Evolutionary conservation across 2,888 invertebrate genomes (phyloP).

Genomic region (Drosophila greeni): DNA sequence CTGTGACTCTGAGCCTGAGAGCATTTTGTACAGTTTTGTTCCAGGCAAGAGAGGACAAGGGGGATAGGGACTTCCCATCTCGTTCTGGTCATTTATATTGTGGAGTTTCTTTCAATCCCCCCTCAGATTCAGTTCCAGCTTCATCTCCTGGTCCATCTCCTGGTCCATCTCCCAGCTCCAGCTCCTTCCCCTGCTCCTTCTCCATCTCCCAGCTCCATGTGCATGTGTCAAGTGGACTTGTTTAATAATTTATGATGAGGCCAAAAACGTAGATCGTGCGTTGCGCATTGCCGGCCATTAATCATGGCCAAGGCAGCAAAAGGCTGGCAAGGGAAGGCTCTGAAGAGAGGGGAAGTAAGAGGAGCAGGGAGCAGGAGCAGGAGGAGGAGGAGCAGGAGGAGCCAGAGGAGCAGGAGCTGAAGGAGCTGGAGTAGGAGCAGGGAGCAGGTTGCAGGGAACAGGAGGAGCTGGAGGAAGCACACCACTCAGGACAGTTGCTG

Average conservation of each 20-base stretch:
- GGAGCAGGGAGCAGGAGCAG: slow-evolving; percentile 1
- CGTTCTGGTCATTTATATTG: slow-evolving; percentile 72
- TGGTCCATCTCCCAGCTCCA: background rate
- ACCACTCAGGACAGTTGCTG: slow-evolving; percentile 23
- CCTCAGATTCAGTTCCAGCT: background rate
- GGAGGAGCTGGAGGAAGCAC: slow-evolving; percentile 4
- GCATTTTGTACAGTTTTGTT: slow-evolving; percentile 68
- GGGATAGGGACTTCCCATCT: slow-evolving; percentile 24
- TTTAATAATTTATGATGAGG: slow-evolving; percentile 73
- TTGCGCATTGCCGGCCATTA: slow-evolving; percentile 74
- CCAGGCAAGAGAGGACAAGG: background rate
- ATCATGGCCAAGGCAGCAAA: slow-evolving; percentile 55
- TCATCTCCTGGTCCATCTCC: no score
- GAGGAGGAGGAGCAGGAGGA: slow-evolving; percentile 2
- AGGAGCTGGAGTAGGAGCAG: slow-evolving; percentile 1
- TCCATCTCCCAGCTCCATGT: slow-evolving; percentile 40
- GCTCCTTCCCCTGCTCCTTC: background rate
- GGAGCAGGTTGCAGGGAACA: background rate
- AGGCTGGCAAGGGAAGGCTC: slow-evolving; percentile 17
- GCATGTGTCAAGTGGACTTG: slow-evolving; percentile 72
- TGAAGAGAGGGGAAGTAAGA: background rate
- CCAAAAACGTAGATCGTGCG: slow-evolving; percentile 73
- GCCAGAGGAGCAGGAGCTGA: slow-evolving; percentile 5
- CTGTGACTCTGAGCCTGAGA: slow-evolving; percentile 19
- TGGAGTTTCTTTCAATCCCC: slow-evolving; percentile 32